These are phyloP conservation scores for Ophion slaviceki DNA, from an alignment of 2,888 invertebrate genomes.

Conservation along the genomic window DNA sequence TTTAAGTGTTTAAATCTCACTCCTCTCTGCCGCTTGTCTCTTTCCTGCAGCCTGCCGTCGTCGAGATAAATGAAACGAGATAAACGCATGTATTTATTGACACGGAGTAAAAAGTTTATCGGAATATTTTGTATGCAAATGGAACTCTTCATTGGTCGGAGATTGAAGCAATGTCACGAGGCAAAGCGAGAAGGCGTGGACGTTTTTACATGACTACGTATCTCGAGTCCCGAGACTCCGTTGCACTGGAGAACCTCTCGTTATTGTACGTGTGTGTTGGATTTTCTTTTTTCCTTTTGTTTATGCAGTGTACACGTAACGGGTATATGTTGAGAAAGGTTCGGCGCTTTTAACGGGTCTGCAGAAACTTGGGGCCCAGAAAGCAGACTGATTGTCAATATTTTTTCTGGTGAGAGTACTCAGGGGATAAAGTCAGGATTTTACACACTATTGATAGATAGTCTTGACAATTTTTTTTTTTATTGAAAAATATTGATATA, in stretches of 20 bases:
- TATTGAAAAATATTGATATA: no score
- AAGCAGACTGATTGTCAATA: not conserved
- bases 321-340: no score
- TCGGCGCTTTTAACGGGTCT: no score
- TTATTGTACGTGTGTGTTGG: no score
- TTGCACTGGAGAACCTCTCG: no score
- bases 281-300: no score
- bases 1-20: not conserved
- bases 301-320: no score
- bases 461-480: no score
- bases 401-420: not conserved
- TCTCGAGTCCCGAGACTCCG: no score
- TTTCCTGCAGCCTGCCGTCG: not conserved
- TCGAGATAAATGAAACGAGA: constrained; percentile 28
- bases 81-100: constrained; percentile 22
- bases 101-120: constrained; percentile 24
- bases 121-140: constrained; percentile 23
- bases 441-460: no score
- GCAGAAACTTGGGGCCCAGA: not conserved
- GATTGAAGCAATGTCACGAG: constrained; percentile 18
- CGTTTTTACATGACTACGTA: not conserved
- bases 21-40: not conserved
- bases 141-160: constrained; percentile 5
- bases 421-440: no score
- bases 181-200: not conserved